Conservation (phyloP, 2,888 invertebrate genomes). For the Tenthredo distinguenda region DNA sequence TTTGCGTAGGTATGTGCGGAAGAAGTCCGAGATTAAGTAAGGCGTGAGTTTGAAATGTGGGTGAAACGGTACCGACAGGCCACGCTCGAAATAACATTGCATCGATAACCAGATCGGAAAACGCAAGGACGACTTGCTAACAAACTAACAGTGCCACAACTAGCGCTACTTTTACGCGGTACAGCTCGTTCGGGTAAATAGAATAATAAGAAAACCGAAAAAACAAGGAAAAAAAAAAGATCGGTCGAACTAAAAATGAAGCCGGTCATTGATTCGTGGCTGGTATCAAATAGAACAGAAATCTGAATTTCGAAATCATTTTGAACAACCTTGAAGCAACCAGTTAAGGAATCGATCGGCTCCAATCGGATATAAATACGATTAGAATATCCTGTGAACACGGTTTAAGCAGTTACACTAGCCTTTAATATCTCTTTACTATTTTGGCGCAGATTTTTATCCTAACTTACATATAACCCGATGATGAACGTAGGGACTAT, state of each 20-base stretch:
- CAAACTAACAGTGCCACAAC: conserved; percentile 46
- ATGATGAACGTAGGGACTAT: neutral
- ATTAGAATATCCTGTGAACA: neutral
- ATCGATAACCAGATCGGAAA: conserved; percentile 64
- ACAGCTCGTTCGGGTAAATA: neutral
- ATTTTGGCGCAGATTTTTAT: neutral
- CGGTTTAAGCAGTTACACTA: neutral
- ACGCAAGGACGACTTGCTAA: conserved; percentile 56
- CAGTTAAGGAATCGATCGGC: neutral
- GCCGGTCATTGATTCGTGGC: neutral
- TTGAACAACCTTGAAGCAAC: neutral
- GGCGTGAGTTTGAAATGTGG: conserved; percentile 64
- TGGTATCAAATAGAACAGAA: neutral
- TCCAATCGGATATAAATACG: neutral
- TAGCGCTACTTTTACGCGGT: conserved; percentile 25
- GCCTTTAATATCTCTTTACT: neutral
- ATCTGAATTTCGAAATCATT: neutral
- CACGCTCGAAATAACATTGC: conserved; percentile 64
- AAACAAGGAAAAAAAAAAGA: no score
- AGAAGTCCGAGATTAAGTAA: conserved; percentile 71
- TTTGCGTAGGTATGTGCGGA: conserved; percentile 69
- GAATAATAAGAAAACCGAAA: neutral
- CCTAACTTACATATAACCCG: neutral
- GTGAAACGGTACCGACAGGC: conserved; percentile 66
- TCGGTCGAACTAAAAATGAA: neutral